These are phyloP conservation scores for Cyprinodon tularosa DNA, from an alignment of 2,113 vertebrate genomes.

Conservation along the genomic window DNA sequence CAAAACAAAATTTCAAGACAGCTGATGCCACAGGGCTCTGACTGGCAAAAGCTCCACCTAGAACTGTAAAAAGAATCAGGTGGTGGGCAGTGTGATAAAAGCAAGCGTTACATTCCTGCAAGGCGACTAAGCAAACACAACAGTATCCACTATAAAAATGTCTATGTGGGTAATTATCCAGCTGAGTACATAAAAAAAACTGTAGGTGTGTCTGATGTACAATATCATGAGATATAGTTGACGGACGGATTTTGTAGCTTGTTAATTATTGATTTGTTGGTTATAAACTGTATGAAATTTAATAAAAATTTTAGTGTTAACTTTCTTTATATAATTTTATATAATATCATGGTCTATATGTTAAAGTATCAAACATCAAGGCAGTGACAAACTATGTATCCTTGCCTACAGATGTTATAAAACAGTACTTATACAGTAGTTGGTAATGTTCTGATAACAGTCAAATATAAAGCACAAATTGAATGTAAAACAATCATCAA, in stretches of 20 bases:
- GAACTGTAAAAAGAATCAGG: slow-evolving; percentile 19
- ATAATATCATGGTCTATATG: background rate
- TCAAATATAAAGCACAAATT: background rate
- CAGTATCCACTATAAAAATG: background rate
- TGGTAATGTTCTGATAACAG: background rate
- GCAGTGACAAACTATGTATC: background rate
- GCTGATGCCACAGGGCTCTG: slow-evolving; percentile 25
- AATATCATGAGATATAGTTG: background rate
- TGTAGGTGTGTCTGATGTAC: background rate
- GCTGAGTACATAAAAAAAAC: background rate
- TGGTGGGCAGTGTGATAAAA: slow-evolving; percentile 24
- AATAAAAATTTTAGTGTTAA: background rate
- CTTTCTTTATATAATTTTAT: no score
- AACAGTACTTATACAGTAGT: background rate
- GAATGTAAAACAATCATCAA: no score
- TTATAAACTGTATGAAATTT: background rate
- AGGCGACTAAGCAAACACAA: background rate
- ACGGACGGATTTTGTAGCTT: background rate
- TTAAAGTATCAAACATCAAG: background rate
- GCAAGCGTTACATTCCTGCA: slow-evolving; percentile 5
- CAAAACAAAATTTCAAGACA: slow-evolving; percentile 42
- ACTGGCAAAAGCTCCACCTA: slow-evolving; percentile 28
- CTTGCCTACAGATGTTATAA: background rate
- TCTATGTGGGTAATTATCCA: background rate
- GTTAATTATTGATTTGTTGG: background rate